Base-by-base conservation (phyloP, 2,888 invertebrate species). In the Ptilodon capucinus region DNA sequence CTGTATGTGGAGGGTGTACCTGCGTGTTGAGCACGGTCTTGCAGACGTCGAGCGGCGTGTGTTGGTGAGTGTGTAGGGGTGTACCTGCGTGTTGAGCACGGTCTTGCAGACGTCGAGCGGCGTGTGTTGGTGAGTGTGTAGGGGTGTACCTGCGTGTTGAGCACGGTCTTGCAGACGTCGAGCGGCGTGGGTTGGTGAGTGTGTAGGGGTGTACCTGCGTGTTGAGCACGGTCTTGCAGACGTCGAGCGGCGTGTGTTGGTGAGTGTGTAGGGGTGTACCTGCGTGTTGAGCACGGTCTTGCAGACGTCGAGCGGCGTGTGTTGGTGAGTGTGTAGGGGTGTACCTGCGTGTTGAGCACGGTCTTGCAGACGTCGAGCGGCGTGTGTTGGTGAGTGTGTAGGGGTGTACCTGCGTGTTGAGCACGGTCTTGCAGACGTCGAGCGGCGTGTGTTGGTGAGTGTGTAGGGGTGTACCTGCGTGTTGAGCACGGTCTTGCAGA, bases 41-140 rank as follows among this genome's bases (percentile, higher is more conserved):
- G 82, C 98, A 97, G 58, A 99, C 99, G 90, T 99, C 99, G 56
- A 99, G 87, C 21, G 99, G 99, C 57, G 98, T 99, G 98, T 97
- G 35, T 99, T 97, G 13, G 99, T 98, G 42, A 97, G 91, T 9
- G 97, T 99, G 47, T 99, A 99, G 23, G 98, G 52, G 93, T 82
- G 34, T 94, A 96, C 60, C 96, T 99, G 46, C 97, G n/a, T n/a
- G n/a, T n/a, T 95, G 46, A 95, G 79, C 89, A 98, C 94, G 88
- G n/a, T n/a, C n/a, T n/a, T n/a, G n/a, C n/a, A n/a, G n/a, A n/a
- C n/a, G n/a, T n/a, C 7, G 23, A 23, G 23, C 23, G 23, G 23
- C 2, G 23, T 23, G 23, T 23, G 23, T 7, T 7, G 2, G 23
- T 5, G 23, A 99, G 92, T 40, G 98, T 97, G 57, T 92, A 92